Percentiles rank a stretch among this genome's conserved stretches.
phyloP scores from a whole-genome alignment of 2,113 vertebrate genomes.

The Syngnathus scovelli region DNA sequence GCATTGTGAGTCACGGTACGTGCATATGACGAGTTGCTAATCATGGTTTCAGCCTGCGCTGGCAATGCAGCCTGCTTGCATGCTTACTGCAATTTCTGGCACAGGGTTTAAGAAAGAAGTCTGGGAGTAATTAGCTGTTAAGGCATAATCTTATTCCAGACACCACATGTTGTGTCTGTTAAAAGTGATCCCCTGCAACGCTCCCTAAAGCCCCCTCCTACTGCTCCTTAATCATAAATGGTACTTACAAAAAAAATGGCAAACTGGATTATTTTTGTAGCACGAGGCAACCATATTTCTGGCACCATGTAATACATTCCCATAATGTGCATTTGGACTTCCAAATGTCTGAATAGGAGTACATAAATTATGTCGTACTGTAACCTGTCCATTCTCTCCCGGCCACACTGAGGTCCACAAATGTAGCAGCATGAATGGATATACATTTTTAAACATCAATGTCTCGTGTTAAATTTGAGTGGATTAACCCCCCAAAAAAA shows the following conservation, averaged over 20 bases:
- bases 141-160: conserved; percentile 52
- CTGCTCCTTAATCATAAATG: conserved; percentile 20
- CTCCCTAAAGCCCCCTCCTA: neutral
- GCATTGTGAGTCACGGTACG: conserved; percentile 19
- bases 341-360: neutral
- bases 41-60: conserved; percentile 9
- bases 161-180: conserved; percentile 37
- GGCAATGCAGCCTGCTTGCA: conserved; percentile 30
- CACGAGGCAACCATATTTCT: conserved; percentile 14
- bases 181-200: conserved; percentile 9
- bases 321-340: neutral
- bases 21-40: neutral
- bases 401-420: neutral
- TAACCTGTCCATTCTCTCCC: neutral
- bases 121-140: conserved; percentile 58
- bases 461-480: neutral
- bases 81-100: conserved; percentile 41
- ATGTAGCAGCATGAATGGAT: neutral
- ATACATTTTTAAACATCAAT: neutral
- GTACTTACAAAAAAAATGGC: conserved; percentile 18
- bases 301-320: neutral
- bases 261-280: conserved; percentile 16
- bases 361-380: conserved; percentile 1
- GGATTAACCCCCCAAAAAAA: neutral
- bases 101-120: conserved; percentile 9